Percentiles rank a stretch among this genome's conserved stretches.
These are phyloP conservation scores for Drosophila stalkeri DNA, from an alignment of 2,888 invertebrate genomes.

Conservation along the genomic window DNA sequence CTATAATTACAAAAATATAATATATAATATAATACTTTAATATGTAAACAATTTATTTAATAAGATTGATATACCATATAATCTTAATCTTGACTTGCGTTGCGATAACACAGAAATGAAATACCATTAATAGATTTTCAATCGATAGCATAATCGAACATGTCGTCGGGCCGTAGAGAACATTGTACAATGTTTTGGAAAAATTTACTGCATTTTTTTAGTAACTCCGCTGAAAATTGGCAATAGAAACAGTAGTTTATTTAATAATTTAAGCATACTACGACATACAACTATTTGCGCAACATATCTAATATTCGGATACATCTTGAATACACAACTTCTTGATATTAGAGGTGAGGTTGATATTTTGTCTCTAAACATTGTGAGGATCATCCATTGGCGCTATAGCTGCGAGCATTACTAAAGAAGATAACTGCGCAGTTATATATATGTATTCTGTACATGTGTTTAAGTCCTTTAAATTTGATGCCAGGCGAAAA, in stretches of 20 bases:
- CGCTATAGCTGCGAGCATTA: slow-evolving; percentile 31
- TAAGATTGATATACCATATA: too few relatives aligned
- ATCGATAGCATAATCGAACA: slow-evolving; percentile 21
- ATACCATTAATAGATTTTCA: slow-evolving; percentile 14
- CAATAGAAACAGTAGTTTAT: slow-evolving; percentile 12
- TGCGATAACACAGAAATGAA: background rate
- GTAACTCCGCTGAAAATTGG: slow-evolving; percentile 35
- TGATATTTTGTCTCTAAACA: slow-evolving; percentile 4
- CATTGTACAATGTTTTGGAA: slow-evolving; percentile 35
- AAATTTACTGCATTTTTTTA: slow-evolving; percentile 17
- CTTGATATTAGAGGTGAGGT: slow-evolving; percentile 9
- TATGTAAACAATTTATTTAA: background rate
- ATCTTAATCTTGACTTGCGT: background rate
- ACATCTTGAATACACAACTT: slow-evolving; percentile 1
- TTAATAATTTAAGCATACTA: slow-evolving; percentile 1
- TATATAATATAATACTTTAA: background rate
- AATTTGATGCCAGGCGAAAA: slow-evolving; percentile 28
- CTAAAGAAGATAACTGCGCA: slow-evolving; percentile 50
- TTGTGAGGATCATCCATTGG: slow-evolving; percentile 31
- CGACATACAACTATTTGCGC: background rate
- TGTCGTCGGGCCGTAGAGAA: slow-evolving; percentile 20
- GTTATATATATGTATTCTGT: slow-evolving; percentile 33
- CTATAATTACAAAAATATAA: background rate
- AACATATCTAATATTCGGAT: background rate
- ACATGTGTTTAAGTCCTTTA: slow-evolving; percentile 29